These are phyloP conservation scores for Chanos chanos DNA, from an alignment of 2,797 vertebrate genomes.

Conservation along the genomic window DNA sequence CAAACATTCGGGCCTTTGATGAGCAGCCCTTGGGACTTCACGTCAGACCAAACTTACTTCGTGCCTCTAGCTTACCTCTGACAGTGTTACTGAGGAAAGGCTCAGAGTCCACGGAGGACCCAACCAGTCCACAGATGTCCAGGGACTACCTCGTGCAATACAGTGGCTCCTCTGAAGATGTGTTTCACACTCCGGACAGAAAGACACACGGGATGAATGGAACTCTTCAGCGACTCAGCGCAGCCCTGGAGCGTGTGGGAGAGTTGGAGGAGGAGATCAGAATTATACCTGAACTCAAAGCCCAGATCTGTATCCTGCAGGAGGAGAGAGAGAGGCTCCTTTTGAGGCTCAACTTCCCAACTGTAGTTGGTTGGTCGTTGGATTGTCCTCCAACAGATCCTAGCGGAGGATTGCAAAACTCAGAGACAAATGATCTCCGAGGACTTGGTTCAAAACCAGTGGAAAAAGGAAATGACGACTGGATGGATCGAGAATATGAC, in stretches of 20 bases:
- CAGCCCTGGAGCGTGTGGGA: slow-evolving; percentile 62
- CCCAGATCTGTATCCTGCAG: slow-evolving; percentile 65
- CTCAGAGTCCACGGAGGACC: slow-evolving; percentile 62
- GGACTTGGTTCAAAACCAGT: neutral
- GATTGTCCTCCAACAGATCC: neutral
- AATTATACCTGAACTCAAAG: slow-evolving; percentile 63
- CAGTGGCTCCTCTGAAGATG: slow-evolving; percentile 58
- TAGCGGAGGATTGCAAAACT: slow-evolving; percentile 34
- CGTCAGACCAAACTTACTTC: slow-evolving; percentile 82
- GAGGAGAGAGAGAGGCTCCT: slow-evolving; percentile 63
- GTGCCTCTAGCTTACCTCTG: slow-evolving; percentile 88
- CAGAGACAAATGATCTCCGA: neutral
- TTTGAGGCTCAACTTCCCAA: slow-evolving; percentile 54
- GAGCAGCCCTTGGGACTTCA: slow-evolving; percentile 69
- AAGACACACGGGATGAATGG: slow-evolving; percentile 12
- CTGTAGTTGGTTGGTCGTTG: slow-evolving; percentile 24
- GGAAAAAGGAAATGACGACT: slow-evolving; percentile 34
- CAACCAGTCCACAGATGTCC: slow-evolving; percentile 48
- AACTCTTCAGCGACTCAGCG: slow-evolving; percentile 62
- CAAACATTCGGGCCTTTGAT: slow-evolving; percentile 58
- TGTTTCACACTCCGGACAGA: slow-evolving; percentile 46
- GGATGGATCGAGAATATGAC: slow-evolving; percentile 45
- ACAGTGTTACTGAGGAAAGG: slow-evolving; percentile 74
- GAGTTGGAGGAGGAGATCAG: slow-evolving; percentile 71
- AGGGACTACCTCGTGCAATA: slow-evolving; percentile 50